Conservation (phyloP, 2,797 vertebrate species). For the Acanthurus tractus region DNA sequence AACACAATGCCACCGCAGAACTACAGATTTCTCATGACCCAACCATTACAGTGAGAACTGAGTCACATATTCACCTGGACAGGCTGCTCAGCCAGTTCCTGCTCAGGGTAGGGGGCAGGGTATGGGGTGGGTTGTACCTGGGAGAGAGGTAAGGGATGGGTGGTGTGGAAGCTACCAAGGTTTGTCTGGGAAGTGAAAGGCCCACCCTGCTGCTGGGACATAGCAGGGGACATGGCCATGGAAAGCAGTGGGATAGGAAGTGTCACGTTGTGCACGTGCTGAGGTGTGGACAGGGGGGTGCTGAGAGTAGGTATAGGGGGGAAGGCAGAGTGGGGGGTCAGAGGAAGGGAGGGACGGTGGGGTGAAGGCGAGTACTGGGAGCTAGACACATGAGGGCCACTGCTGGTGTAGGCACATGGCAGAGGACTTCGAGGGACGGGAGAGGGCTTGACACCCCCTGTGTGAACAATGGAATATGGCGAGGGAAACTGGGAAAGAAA, state of each 20-base stretch:
- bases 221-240: slow-evolving; percentile 66
- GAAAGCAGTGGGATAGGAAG: slow-evolving; percentile 64
- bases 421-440: slow-evolving; percentile 76
- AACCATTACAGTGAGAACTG: slow-evolving; percentile 69
- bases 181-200: slow-evolving; percentile 68
- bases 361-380: slow-evolving; percentile 88
- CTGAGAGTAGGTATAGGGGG: slow-evolving; percentile 60
- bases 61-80: slow-evolving; percentile 84
- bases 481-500: slow-evolving; percentile 91
- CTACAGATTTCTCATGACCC: slow-evolving; percentile 55
- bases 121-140: slow-evolving; percentile 77
- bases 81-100: slow-evolving; percentile 79
- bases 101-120: slow-evolving; percentile 75
- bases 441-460: slow-evolving; percentile 86
- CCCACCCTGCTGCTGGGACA: slow-evolving; percentile 68
- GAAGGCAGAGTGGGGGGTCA: slow-evolving; percentile 60
- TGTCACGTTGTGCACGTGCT: slow-evolving; percentile 61
- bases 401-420: slow-evolving; percentile 83
- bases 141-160: slow-evolving; percentile 72
- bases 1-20: slow-evolving; percentile 48
- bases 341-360: slow-evolving; percentile 81
- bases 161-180: slow-evolving; percentile 63
- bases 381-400: slow-evolving; percentile 82
- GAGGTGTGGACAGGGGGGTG: slow-evolving; percentile 74
- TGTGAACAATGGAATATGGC: slow-evolving; percentile 88